These are phyloP conservation scores for Lemur catta DNA, from an alignment of 2,797 vertebrate genomes.

Conservation along the genomic window DNA sequence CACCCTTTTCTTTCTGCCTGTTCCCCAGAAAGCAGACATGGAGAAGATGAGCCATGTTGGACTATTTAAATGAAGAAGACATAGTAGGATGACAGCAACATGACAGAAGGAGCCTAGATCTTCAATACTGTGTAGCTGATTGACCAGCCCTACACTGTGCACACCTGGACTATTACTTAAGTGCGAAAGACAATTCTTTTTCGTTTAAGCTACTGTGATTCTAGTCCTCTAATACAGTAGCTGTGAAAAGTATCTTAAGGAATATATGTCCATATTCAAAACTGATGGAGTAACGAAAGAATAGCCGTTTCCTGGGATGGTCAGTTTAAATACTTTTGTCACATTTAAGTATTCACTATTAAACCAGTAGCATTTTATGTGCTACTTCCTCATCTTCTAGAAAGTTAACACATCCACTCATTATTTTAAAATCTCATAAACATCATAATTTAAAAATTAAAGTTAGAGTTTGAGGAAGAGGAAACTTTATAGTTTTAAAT, in stretches of 20 bases:
- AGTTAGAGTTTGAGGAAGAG: neutral
- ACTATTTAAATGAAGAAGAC: neutral
- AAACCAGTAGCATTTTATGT: neutral
- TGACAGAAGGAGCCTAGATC: neutral
- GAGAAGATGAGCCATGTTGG: neutral
- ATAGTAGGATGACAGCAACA: rapidly evolving
- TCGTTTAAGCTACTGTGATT: neutral
- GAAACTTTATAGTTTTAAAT: neutral
- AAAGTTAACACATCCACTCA: neutral
- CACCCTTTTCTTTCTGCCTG: neutral
- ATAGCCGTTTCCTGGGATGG: neutral
- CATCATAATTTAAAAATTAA: neutral
- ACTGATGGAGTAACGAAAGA: neutral
- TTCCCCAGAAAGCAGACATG: neutral
- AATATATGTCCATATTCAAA: neutral
- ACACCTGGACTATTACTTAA: neutral
- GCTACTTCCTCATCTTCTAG: neutral
- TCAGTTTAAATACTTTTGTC: neutral
- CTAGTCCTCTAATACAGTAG: neutral
- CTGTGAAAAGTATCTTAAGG: neutral
- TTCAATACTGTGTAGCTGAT: neutral
- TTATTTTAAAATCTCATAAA: neutral
- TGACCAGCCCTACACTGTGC: neutral
- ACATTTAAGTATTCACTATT: neutral
- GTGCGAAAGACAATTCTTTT: neutral